Evolutionary conservation across 2,797 vertebrate species (phyloP), one percentile per base, ranked within the genome.

Genomic region (Xerus rutilus): DNA sequence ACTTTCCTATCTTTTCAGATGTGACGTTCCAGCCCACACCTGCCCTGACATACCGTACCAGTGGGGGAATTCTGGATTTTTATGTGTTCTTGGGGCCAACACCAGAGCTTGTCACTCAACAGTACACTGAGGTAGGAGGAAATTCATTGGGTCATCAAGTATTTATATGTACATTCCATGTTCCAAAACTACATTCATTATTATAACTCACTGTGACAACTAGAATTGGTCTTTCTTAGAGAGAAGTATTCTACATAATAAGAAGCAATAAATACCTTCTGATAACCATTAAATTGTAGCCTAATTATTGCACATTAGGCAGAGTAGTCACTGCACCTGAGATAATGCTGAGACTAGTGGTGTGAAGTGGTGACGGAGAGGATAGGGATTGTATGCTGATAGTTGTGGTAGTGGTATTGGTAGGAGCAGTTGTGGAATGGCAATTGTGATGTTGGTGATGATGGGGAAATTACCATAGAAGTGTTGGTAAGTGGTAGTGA

Each of bases 21-120:
- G 99, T 99, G 94, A 99, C 99, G 0, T 98, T 99, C 92, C 99
- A 99, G 98, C 99, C 99, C 0, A 98, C 98, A 64, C 99, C 99
- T 49, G 99, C 99, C 39, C 94, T 99, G 85, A 99, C 99, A 0
- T 99, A 99, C 88, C 98, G 99, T 45, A 99, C 99, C 39, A 57
- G 97, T 0, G 99, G 99, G 65, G 99, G 99, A 25, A 99, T 99
- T 97, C 98, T 99, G 7, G 99, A 99, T 97, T 99, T 99, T 98
- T 99, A 99, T 97, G 94, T 99, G 97, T 95, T 99, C 49, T 86
- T 99, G 98, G 99, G 99, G 89, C 99, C 99, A 4, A 99, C 99
- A 0, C 99, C 99, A 64, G 99, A 99, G 89, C 97, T 98, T 94
- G 99, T 99, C 93, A 99, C 99, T 78, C 99, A 99, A 95, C 93